Evolutionary conservation across 1,140 invertebrate species (phyloP), one percentile per base, ranked within the genome.

Genomic region (Drosophila repletoides): DNA sequence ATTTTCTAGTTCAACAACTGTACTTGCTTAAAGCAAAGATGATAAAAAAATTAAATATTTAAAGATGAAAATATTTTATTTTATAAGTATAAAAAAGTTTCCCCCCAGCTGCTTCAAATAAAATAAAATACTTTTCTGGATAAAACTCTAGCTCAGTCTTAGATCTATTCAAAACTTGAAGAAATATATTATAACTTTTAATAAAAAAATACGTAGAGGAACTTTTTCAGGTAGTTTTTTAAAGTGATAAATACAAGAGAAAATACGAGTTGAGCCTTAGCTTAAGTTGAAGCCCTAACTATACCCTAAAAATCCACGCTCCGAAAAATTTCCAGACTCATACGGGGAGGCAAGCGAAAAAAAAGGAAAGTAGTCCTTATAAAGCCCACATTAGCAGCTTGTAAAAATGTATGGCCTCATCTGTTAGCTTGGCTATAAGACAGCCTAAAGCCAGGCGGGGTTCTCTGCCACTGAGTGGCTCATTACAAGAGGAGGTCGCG

Each of bases 341-440:
- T 51, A n/a, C 17, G 28, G 22, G 7, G 14, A 36, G 6, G 34
- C 29, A 43, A 21, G 28, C 5, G 12, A 28, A 10, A 26, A 48
- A 46, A n/a, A 26, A 14, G 22, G 31, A 63, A 34, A 29, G 21
- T 10, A 33, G 64, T 29, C 9, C 41, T 15, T 41, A 28, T 14
- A 60, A 40, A 45, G 52, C 58, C 60, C 52, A 84, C 80, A 84
- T 86, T 84, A 84, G 71, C 80, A 86, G 71, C 66, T 74, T 79
- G 70, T 83, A 77, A 83, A 83, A 83, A 70, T 81, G 59, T 65
- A 71, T 51, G 59, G 51, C 49, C 51, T 64, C 66, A 64, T 56
- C 59, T 64, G 58, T 1, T 19, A 29, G 29, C 53, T 2, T 22
- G 7, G 40, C 40, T 41, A 40, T 49, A 41, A 59, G 63, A 36